phyloP scores from a whole-genome alignment of 2,888 invertebrate genomes.

The Gymnosoma rotundatum region DNA sequence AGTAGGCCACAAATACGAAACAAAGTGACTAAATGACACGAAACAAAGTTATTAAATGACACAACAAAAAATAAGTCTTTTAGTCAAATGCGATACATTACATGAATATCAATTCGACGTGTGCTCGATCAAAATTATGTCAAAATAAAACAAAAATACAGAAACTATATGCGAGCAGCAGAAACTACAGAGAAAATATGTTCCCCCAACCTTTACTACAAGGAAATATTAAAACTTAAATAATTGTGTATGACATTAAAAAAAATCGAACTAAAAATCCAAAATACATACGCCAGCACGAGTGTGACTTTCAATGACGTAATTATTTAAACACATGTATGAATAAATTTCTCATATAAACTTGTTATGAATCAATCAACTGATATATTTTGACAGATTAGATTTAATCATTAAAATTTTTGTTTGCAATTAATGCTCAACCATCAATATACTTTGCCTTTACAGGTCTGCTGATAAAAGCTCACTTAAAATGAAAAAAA shows the following conservation, averaged over 20 bases:
- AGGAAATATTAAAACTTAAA: constrained; percentile 12
- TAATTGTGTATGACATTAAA: neutral
- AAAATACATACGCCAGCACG: neutral
- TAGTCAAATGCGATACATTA: constrained; percentile 68
- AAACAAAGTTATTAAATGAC: constrained; percentile 51
- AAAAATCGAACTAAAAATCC: neutral
- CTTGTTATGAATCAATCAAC: neutral
- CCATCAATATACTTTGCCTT: too few relatives aligned
- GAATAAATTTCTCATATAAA: neutral
- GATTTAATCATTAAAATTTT: neutral
- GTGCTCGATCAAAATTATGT: constrained; percentile 80
- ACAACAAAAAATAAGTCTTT: constrained; percentile 41
- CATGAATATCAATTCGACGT: constrained; percentile 71
- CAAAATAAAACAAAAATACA: constrained; percentile 74
- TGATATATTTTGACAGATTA: neutral
- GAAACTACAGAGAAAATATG: constrained; percentile 31
- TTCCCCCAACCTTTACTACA: constrained; percentile 11
- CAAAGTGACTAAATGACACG: neutral
- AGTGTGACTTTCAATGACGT: neutral
- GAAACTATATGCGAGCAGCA: constrained; percentile 18
- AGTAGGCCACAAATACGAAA: constrained; percentile 39
- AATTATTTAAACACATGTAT: neutral
- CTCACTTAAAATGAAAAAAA: too few relatives aligned
- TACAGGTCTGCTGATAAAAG: too few relatives aligned
- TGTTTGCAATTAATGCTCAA: neutral